Evolutionary conservation across 2,888 invertebrate genomes (phyloP), one percentile per base, ranked within the genome.

Genomic region (Seira sanloemensis): DNA sequence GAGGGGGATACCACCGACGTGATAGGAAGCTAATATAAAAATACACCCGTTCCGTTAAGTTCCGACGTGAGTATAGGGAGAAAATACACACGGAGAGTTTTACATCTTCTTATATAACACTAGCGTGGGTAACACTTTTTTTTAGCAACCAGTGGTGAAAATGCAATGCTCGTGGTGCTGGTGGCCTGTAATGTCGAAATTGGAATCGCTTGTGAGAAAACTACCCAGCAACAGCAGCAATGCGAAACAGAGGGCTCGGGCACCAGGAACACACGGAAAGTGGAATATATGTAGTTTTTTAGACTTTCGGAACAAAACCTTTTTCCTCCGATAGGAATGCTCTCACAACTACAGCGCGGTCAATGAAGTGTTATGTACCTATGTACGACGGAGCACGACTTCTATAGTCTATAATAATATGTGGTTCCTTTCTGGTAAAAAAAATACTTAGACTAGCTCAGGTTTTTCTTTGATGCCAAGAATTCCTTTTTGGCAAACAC

Each of bases 161-260:
- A 37, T 37, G 37, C 37, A 37, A 37, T 37, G 37, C 12, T 37
- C 5, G 37, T 37, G 37, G 37, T 37, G 37, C 37, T 37, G 12
- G 37, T 37, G 37, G 37, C 37, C 12, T 4, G 5, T 37, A 37
- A 37, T 37, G 37, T 37, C 5, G 37, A 37, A 37, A 37, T 37
- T 37, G 37, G 37, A 37, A 37, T 9, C 24, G 18, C 19, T 71
- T 16, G 2, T 37, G 19, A 25, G 46, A 46, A 80, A 74, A 78
- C 83, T 77, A 77, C 83, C 83, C 83, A 83, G 83, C 83, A 83
- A 83, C 83, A 83, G 37, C 12, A 37, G 83, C 77, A 83, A 83
- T 78, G 83, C 77, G 83, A 83, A 83, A 78, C 83, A 18, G 62
- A 62, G 21, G 79, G 74, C 75, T 74, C 27, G 67, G 68, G 58